Evolutionary conservation across 1,140 invertebrate species (phyloP).

Genomic region (Fopius arisanus): DNA sequence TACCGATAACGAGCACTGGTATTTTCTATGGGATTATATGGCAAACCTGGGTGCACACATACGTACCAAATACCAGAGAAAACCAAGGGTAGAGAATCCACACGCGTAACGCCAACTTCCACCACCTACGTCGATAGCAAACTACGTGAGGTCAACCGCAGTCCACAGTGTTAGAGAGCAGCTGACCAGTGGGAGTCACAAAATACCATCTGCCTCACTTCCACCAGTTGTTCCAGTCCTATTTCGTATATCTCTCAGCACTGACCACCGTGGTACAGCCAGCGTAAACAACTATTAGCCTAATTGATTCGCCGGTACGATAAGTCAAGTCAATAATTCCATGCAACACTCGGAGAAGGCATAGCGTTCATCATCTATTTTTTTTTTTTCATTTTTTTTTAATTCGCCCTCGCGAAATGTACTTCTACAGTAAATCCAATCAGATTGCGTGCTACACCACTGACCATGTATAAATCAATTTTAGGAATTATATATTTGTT

Average conservation of each 20-base stretch:
- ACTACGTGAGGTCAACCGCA: slow-evolving; percentile 29
- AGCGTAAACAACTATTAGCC: slow-evolving; percentile 53
- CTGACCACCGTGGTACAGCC: slow-evolving; percentile 20
- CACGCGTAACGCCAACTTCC: background rate
- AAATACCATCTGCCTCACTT: slow-evolving; percentile 21
- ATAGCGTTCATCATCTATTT: slow-evolving; percentile 23
- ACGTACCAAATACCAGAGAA: background rate
- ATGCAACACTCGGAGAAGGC: slow-evolving; percentile 37
- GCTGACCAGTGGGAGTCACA: slow-evolving; percentile 6
- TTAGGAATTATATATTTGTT: background rate
- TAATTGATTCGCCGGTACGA: slow-evolving; percentile 52
- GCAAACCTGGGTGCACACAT: slow-evolving; percentile 2
- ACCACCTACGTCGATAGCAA: slow-evolving; percentile 28
- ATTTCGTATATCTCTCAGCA: slow-evolving; percentile 20
- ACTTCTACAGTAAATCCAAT: slow-evolving; percentile 23
- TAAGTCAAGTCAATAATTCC: slow-evolving; percentile 45
- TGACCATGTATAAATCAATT: background rate
- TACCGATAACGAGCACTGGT: slow-evolving; percentile 10
- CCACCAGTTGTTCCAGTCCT: background rate
- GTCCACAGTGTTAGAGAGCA: slow-evolving; percentile 14
- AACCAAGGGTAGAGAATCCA: background rate
- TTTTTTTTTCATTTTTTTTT: slow-evolving; percentile 1
- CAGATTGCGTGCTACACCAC: slow-evolving; percentile 4
- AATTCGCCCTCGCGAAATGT: background rate
- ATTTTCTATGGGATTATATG: background rate